Base-by-base conservation (phyloP, 1,140 invertebrate genomes). In the Achroia grisella region DNA sequence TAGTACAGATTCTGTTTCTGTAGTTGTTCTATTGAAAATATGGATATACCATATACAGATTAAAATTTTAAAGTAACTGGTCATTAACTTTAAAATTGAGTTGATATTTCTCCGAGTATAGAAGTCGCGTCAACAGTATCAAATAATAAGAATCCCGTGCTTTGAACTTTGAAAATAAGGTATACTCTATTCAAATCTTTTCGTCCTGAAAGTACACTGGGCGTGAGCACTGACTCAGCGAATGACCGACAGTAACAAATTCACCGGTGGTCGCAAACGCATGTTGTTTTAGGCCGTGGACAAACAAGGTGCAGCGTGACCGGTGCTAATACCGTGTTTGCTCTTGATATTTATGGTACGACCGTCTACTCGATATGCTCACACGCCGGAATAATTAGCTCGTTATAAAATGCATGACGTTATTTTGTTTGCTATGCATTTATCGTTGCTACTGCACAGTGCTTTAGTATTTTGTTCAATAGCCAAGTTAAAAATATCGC, bases 221-320 rank as follows among this genome's bases (percentile, higher is more conserved):
- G 17, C 15, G 45, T 43, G 34, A 42, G 39, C 46, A 65, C 74
- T 75, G 73, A 80, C 71, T 80, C 76, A 80, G 79, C 79, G 54
- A 60, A 60, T 78, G 73, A 75, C 72, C 72, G 64, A 61, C 67
- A 62, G 74, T 67, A 72, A 79, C 78, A 74, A 77, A 77, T 77
- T 79, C 65, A 75, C 66, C 67, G 59, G 62, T 53, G 59, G 73
- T 65, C 70, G 73, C 79, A 81, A 75, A 79, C 79, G 74, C 71
- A 57, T 83, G 79, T 83, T 83, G 79, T 83, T 83, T 83, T 83
- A 83, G 79, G 77, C 66, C 75, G 65, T 71, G 59, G 29, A 60
- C 73, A 83, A 80, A 83, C 79, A 81, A 45, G 57, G 52, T 62
- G 70, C 75, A 71, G 67, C 72, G 63, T 75, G 76, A 78, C 74